Conservation (phyloP, 2,888 invertebrate species). For the Thymelicus acteon region DNA sequence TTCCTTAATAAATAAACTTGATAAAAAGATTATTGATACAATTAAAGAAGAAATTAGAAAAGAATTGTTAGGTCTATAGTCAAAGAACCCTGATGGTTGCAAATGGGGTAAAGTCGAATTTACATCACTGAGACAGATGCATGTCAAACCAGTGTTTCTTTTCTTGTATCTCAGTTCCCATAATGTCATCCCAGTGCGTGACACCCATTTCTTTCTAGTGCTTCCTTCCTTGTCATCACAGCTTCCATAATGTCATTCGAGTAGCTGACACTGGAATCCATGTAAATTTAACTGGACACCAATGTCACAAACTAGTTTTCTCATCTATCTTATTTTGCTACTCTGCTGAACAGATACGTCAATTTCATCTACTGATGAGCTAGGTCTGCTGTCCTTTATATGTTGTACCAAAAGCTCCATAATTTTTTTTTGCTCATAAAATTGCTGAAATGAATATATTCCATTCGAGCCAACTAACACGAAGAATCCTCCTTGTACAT, state of each 20-base stretch:
- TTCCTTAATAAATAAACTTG: constrained; percentile 26
- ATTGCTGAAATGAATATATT: constrained; percentile 13
- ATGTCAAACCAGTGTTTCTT: constrained; percentile 25
- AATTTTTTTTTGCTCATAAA: constrained; percentile 13
- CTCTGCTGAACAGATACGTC: constrained; percentile 13
- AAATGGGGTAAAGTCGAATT: constrained; percentile 24
- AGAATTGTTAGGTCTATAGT: constrained; percentile 26
- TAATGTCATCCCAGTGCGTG: constrained; percentile 24
- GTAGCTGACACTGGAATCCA: constrained; percentile 13
- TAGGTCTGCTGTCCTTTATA: constrained; percentile 13
- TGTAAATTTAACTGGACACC: constrained; percentile 13
- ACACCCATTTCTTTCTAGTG: constrained; percentile 14
- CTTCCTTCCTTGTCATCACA: constrained; percentile 13
- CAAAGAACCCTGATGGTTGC: constrained; percentile 20
- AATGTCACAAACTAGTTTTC: constrained; percentile 13
- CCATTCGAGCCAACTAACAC: constrained; percentile 13
- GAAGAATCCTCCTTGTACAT: constrained; percentile 13
- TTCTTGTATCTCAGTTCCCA: constrained; percentile 24
- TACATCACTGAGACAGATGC: constrained; percentile 26
- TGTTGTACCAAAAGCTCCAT: constrained; percentile 13
- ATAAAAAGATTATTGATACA: constrained; percentile 26
- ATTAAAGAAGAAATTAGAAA: constrained; percentile 26
- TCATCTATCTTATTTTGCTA: constrained; percentile 13
- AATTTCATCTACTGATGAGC: constrained; percentile 13
- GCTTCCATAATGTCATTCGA: constrained; percentile 1